Evolutionary conservation across 2,797 vertebrate genomes (phyloP), one percentile per base, ranked within the genome.

Genomic region (Chloroceryle inda): DNA sequence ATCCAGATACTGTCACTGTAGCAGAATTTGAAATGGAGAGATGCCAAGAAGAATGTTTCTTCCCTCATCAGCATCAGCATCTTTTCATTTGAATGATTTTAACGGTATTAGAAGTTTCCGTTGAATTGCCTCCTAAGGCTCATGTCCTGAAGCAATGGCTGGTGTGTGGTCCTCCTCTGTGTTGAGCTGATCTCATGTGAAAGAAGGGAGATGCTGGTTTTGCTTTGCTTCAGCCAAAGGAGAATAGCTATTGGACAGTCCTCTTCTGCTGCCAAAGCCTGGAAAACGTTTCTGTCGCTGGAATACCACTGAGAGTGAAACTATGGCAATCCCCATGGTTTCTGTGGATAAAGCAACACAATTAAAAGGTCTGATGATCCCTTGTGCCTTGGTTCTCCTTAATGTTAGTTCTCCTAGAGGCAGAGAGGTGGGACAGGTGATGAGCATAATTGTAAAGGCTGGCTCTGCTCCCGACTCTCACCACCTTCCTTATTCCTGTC

Each of bases 1-100:
- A 95, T 96, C 96, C 96, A 97, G 95, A 97, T 96, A 95, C 79
- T 94, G 93, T 97, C 83, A 94, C 94, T 95, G 78, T 74, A 96
- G 80, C 92, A 95, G 93, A 95, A 94, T 95, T 96, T 87, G 50
- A 96, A 85, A 50, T 96, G 94, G 93, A 97, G 83, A 72, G 77
- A 86, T 0, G 90, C 96, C 95, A 96, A 85, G 89, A 76, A 92
- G 96, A 85, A 88, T 94, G 82, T 95, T 96, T 88, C 88, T 82
- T 88, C 55, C 81, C 83, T 94, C 96, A 94, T 92, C 95, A 90
- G 84, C 90, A 93, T 95, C 93, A 96, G 96, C 88, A 95, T 97
- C 94, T 96, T 94, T 96, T 94, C 81, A 71, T 93, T 92, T 89
- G 80, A 77, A 74, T 92, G 85, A 95, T 94, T 94, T 92, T 93